Base-by-base conservation (phyloP, 2,888 invertebrate genomes). In the Philonicus albiceps region DNA sequence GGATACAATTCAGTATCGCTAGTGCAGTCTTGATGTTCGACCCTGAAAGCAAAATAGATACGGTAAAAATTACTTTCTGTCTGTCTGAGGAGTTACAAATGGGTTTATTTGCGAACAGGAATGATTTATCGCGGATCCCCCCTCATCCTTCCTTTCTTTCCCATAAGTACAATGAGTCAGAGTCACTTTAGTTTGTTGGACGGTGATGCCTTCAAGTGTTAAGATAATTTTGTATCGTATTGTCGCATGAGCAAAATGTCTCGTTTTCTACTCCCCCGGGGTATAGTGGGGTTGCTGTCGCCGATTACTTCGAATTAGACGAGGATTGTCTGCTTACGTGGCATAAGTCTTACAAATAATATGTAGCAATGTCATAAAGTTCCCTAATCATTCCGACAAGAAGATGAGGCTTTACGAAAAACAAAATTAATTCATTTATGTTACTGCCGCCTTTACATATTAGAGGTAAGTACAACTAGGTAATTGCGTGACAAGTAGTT, bases 1-100 rank as follows among this genome's bases (percentile, higher is more conserved):
- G 94, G 89, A 97, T 94, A 92, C 98, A 98, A 93, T 97, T 97
- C 91, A 97, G 93, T 91, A 97, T 97, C 89, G 96, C 96, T 91
- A 96, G 95, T 86, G 95, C 94, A 89, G 94, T 95, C 91, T 96
- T 96, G 90, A 96, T 94, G 90, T 96, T 96, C 89, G 96, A 95
- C 92, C 96, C 97, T 97, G 95, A 7, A 91, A 86, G 37, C 43
- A 8, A 87, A 87, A 91, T 3, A 64, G 64, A 64, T 64, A 64
- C 27, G 27, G 22, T 27, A 64, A 64, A 64, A 64, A 64, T 64
- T 64, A 64, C 64, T 64, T 64, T 6, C 27, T 22, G 64, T 27
- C 27, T 64, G 64, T 64, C 64, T 64, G 64, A 64, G 64, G 64
- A 64, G 64, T 27, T 64, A 64, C 64, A 64, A 64, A 64, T 64